A percentile compares a stretch with the other conserved stretches of the same genome.
Conservation (phyloP, 2,797 vertebrate species). For the Salarias fasciatus region DNA sequence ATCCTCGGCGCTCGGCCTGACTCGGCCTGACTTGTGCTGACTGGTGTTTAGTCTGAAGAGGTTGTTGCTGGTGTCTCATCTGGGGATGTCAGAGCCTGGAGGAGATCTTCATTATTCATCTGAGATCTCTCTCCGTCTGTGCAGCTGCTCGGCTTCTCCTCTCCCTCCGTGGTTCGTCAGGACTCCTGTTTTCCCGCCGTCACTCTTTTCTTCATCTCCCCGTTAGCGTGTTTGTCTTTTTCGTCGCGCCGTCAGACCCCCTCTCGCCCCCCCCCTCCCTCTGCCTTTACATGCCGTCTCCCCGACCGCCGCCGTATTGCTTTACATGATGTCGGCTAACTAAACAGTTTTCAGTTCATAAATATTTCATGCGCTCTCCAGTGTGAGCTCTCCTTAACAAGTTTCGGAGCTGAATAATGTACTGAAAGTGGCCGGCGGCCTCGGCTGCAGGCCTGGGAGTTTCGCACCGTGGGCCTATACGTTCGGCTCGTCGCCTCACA, state of each 20-base stretch:
- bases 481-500: conserved; percentile 1
- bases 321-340: conserved; percentile 67
- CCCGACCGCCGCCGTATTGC: conserved; percentile 45
- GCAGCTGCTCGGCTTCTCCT: not conserved
- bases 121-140: conserved; percentile 10
- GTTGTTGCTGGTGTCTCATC: conserved; percentile 32
- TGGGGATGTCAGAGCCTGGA: conserved; percentile 33
- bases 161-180: conserved; percentile 3
- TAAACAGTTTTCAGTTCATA: conserved; percentile 71
- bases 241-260: not conserved
- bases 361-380: conserved; percentile 70
- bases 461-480: too few species aligned
- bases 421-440: conserved; percentile 36
- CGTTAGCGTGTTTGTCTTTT: conserved; percentile 10
- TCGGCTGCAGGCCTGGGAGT: conserved; percentile 15
- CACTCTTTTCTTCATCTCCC: not conserved
- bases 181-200: not conserved
- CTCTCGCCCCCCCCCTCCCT: not conserved
- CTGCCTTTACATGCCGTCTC: conserved; percentile 11
- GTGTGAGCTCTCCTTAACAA: conserved; percentile 68
- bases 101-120: conserved; percentile 44
- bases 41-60: conserved; percentile 35
- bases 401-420: conserved; percentile 81
- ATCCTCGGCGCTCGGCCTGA: too few species aligned
- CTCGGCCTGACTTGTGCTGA: conserved; percentile 13